Percentiles rank a stretch among this genome's conserved stretches.
Conservation (phyloP, 1,140 invertebrate species). For the Drosophila novamexicana region DNA sequence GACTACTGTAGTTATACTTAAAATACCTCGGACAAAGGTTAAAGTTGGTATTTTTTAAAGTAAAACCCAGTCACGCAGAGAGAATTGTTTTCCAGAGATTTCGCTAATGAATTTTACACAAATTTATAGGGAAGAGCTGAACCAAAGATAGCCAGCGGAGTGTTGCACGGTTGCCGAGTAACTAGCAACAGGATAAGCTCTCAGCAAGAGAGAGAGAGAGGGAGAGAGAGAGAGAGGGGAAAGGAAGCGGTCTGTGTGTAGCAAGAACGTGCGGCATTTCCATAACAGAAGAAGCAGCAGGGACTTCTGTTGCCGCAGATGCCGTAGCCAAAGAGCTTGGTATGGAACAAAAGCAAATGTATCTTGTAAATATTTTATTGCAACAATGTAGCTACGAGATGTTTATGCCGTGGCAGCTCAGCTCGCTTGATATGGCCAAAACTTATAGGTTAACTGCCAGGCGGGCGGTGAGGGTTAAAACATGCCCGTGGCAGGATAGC, state of each 20-base stretch:
- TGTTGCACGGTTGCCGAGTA: slow-evolving; percentile 5
- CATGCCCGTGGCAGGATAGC: background rate
- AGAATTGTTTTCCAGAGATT: slow-evolving; percentile 16
- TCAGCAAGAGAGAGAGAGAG: background rate
- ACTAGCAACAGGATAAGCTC: slow-evolving; percentile 53
- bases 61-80: no score
- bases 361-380: slow-evolving; percentile 79
- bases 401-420: slow-evolving; percentile 42
- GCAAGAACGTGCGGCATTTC: slow-evolving; percentile 46
- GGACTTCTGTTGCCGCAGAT: slow-evolving; percentile 62
- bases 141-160: slow-evolving; percentile 3
- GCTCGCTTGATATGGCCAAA: slow-evolving; percentile 35
- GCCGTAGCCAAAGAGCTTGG: slow-evolving; percentile 53
- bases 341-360: slow-evolving; percentile 65
- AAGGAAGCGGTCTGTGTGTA: background rate
- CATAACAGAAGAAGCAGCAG: slow-evolving; percentile 40
- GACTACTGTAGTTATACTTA: no score
- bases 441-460: slow-evolving; percentile 37
- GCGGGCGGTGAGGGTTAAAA: background rate
- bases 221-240: background rate
- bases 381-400: slow-evolving; percentile 71
- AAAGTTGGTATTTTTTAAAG: no score
- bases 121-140: slow-evolving; percentile 9
- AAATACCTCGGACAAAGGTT: no score
- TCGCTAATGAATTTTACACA: slow-evolving; percentile 24